phyloP scores from a whole-genome alignment of 1,140 invertebrate genomes.

The Zaprionus lachaisei region DNA sequence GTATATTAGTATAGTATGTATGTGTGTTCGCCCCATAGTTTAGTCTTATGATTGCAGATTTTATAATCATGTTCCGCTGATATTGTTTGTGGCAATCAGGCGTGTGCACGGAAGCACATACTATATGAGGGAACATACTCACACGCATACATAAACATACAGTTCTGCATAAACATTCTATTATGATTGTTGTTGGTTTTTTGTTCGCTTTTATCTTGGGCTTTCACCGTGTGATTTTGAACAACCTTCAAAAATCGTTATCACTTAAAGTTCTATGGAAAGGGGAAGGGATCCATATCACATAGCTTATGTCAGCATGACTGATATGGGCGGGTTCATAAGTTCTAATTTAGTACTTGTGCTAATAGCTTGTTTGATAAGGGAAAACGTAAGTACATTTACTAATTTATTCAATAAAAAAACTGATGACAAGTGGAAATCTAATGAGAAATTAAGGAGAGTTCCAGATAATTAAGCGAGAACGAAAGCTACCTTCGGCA shows the following conservation, averaged over 20 bases:
- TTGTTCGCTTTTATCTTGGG: constrained; percentile 5
- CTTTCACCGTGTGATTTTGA: constrained; percentile 19
- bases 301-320: neutral
- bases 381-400: neutral
- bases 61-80: constrained; percentile 26
- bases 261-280: neutral
- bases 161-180: constrained; percentile 10
- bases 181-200: constrained; percentile 37
- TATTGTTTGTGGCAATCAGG: constrained; percentile 16
- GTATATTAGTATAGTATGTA: neutral
- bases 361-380: neutral
- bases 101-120: constrained; percentile 21
- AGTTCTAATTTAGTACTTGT: neutral
- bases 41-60: constrained; percentile 14
- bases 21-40: neutral
- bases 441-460: too few species aligned
- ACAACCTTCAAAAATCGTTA: constrained; percentile 35
- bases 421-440: neutral
- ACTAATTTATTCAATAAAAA: neutral
- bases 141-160: neutral
- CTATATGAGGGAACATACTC: neutral
- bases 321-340: neutral
- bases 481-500: too few species aligned
- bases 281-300: neutral
- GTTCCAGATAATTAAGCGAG: too few species aligned